phyloP scores from a whole-genome alignment of 2,888 invertebrate genomes.

The Chorisops tibialis region DNA sequence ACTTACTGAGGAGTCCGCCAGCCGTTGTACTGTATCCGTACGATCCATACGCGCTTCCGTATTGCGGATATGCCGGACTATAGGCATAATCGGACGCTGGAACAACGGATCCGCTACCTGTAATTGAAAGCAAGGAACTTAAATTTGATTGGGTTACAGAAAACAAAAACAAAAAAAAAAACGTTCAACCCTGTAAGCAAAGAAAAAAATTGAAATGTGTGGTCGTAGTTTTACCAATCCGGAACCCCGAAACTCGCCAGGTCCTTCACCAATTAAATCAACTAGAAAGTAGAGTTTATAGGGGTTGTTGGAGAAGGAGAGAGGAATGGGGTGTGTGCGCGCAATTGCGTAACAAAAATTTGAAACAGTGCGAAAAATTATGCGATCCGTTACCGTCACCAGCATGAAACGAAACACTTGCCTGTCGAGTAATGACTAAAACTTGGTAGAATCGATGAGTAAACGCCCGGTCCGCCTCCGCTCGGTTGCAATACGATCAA shows the following conservation, averaged over 20 bases:
- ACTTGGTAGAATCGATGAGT: conserved; percentile 65
- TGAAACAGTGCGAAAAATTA: no score
- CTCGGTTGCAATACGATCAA: conserved; percentile 59
- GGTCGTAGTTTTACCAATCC: no score
- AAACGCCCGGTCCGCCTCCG: conserved; percentile 46
- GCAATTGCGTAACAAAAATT: no score
- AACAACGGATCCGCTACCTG: conserved; percentile 63
- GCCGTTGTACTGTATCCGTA: conserved; percentile 62
- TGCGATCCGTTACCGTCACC: not conserved
- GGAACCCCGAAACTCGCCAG: not conserved
- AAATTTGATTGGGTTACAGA: not conserved
- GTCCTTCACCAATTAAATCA: no score
- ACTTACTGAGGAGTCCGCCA: conserved; percentile 69
- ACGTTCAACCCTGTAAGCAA: not conserved
- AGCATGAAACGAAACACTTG: conserved; percentile 46
- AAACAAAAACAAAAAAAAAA: not conserved
- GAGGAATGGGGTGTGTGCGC: no score
- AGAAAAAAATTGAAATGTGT: no score
- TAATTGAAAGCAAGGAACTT: not conserved
- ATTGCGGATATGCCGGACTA: conserved; percentile 64
- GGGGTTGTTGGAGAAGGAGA: no score
- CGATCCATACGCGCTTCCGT: conserved; percentile 56
- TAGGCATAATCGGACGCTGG: conserved; percentile 67
- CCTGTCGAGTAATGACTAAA: conserved; percentile 68
- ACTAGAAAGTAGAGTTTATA: no score